Conservation (phyloP, 2,888 invertebrate genomes). For the Crocallis elinguaria region DNA sequence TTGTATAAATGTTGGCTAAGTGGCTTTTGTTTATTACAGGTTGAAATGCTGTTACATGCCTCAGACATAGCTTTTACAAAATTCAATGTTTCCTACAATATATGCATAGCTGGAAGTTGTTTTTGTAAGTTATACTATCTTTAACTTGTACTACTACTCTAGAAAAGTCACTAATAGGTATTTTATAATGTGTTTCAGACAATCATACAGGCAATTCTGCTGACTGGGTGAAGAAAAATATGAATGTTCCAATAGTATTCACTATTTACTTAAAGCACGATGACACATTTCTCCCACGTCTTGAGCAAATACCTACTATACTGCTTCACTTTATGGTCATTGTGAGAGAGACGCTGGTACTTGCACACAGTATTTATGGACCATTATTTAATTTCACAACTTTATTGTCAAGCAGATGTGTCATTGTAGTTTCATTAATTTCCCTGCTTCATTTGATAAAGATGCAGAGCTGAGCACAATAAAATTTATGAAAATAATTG, state of each 20-base stretch:
- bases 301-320: conserved; percentile 49
- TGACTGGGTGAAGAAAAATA: conserved; percentile 72
- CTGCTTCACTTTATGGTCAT: conserved; percentile 56
- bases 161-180: too few relatives aligned
- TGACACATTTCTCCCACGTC: conserved; percentile 49
- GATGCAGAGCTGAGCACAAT: too few relatives aligned
- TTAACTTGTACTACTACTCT: not conserved
- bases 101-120: conserved; percentile 57
- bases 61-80: conserved; percentile 45
- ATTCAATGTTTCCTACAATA: conserved; percentile 55
- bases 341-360: conserved; percentile 55
- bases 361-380: conserved; percentile 66
- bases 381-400: conserved; percentile 58
- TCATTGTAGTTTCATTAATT: not conserved
- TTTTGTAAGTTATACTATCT: conserved; percentile 58
- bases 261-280: conserved; percentile 60
- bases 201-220: conserved; percentile 68
- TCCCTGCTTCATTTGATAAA: too few relatives aligned
- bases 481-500: not conserved
- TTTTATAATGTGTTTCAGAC: too few relatives aligned
- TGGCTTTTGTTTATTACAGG: conserved; percentile 55
- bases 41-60: conserved; percentile 63
- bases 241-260: conserved; percentile 71
- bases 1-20: too few relatives aligned
- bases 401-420: not conserved